Evolutionary conservation across 2,888 invertebrate genomes (phyloP), one percentile per base, ranked within the genome.

Genomic region (Ernsta delagoae): DNA sequence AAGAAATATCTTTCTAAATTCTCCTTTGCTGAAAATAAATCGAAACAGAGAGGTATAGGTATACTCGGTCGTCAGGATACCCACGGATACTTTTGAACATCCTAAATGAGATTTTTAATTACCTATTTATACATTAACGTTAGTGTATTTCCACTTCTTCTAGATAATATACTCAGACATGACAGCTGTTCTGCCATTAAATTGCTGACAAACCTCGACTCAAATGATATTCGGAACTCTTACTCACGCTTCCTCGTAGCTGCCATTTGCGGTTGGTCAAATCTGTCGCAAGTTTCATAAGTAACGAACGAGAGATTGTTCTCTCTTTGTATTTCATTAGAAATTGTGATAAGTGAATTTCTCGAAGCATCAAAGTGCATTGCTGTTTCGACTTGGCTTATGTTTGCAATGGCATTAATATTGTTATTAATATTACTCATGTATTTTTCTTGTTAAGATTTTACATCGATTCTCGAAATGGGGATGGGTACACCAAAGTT

Each of bases 261-360:
- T 59, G 39, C 24, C 36, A 39, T 39, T 39, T 39, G 57, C 57
- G 57, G 39, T 59, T 59, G 57, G 57, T 59, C 12, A 39, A 56
- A 59, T 59, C 39, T 59, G 57, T 59, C 57, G 57, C 31, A 2
- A 1, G 31, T 31, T 31, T 3, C 31, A 31, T 31, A 31, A 31
- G 31, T 31, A 31, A 31, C 31, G 31, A 31, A 41, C 59, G 16
- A 59, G 59, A 59, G 41, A 41, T 16, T 24, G 16, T 43, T 59
- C 59, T 59, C 59, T 59, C 41, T 59, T 16, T 43, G 43, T 43
- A 12, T 16, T 8, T 59, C 24, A 59, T 34, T 41, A 59, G 43
- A 59, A 59, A 59, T 43, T 59, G 43, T 39, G 59, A 59, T 59
- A 59, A 59, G 36, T 16, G 41, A 16, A 39, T 41, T 59, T 59